Evolutionary conservation across 2,113 vertebrate species (phyloP), one percentile per base, ranked within the genome.

Genomic region (Uropsilus gracilis): DNA sequence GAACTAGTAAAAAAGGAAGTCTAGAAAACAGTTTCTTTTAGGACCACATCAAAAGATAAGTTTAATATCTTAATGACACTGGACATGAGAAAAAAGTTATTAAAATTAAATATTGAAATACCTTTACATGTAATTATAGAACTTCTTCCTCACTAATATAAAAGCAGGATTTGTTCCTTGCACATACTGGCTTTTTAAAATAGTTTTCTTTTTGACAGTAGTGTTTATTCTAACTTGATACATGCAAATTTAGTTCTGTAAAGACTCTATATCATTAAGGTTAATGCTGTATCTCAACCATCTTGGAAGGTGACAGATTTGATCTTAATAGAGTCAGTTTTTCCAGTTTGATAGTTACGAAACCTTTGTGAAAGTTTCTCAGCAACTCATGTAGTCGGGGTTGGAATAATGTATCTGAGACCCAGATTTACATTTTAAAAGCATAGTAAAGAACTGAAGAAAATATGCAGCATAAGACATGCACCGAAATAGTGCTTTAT

Each of bases 61-160:
- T 46, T 30, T 89, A 89, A 83, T 73, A 82, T 22, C 22, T 91
- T 55, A 64, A 50, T 77, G 24, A 82, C 2, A 44, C 50, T 83
- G 4, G 22, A 18, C 80, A n/a, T 72, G 57, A 46, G 50, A 68
- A 93, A 93, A 72, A 90, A 89, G n/a, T 94, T 71, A 39, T 66
- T 86, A 39, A 81, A 89, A 71, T 71, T 93, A 88, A 89, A 75
- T 85, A 59, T 48, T 53, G 26, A 89, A 81, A 73, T n/a, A 94
- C 3, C n/a, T 86, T 91, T 59, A 94, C 86, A 12, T 81, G 18
- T 28, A 88, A 66, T 75, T 90, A 57, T 78, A 80, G 32, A 68
- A 61, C 18, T 37, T 59, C 30, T 76, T 69, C 30, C 50, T 81
- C 30, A 42, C 80, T 75, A 57, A 57, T 61, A 3, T 63, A 81